Evolutionary conservation across 1,140 invertebrate species (phyloP), one percentile per base, ranked within the genome.

Genomic region (Platyura marginata): DNA sequence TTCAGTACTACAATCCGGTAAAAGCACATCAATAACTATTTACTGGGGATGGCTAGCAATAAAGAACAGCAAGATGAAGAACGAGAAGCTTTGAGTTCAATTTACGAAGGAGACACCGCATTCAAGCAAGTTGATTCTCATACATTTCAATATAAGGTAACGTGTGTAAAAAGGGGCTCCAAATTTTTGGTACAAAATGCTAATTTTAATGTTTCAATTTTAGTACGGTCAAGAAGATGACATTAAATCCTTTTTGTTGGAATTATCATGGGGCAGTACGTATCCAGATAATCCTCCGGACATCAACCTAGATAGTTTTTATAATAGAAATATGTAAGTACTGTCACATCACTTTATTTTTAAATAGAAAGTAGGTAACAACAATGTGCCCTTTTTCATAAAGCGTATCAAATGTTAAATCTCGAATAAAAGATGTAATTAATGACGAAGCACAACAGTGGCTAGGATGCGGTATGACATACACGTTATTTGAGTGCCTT

Each of bases 401-500:
- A n/a, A n/a, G n/a, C n/a, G n/a, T n/a, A n/a, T n/a, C n/a, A n/a
- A n/a, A n/a, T n/a, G 75, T 87, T 1, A 91, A 90, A 64, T 63
- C 75, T 37, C 78, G 75, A 54, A 76, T 89, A 44, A 57, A 71
- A 15, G 52, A 66, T 6, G 65, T 71, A 29, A 53, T 89, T 1
- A 64, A 68, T n/a, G 63, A 69, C 33, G 84, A 91, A 61, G 81
- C 80, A 0, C 70, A 80, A 23, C 74, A 81, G 47, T 83, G 80
- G 70, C 45, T 92, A 18, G 91, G 87, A 10, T 81, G 77, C 63
- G 83, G 87, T 29, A 92, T 94, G 86, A 95, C 90, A 1, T 96
- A 91, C 54, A 87, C 88, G 3, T 57, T 96, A 23, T 90, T 96
- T 66, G 90, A 96, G 64, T 89, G 75, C 60, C 67, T 89, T 15